Percentiles rank a stretch among this genome's conserved stretches.
These are phyloP conservation scores for Lepus oiostolus DNA, from an alignment of 2,797 vertebrate species.

Conservation along the genomic window DNA sequence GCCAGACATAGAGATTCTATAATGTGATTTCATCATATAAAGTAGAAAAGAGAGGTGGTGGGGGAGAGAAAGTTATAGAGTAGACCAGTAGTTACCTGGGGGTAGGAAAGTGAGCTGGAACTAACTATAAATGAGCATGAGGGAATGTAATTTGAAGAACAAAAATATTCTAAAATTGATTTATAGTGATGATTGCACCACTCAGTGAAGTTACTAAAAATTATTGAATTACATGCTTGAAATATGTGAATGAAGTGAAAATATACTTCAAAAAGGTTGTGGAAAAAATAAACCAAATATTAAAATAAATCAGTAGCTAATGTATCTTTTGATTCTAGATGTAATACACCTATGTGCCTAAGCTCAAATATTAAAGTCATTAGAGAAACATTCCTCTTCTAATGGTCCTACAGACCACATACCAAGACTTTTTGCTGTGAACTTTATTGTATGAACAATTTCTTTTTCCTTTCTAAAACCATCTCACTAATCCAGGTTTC, in stretches of 20 bases:
- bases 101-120: neutral
- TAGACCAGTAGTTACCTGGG: neutral
- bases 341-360: neutral
- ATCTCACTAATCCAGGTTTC: conserved; percentile 21
- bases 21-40: neutral
- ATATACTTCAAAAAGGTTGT: neutral
- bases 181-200: neutral
- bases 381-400: conserved; percentile 8
- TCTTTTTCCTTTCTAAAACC: conserved; percentile 30
- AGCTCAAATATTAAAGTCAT: neutral
- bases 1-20: neutral
- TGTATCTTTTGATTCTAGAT: neutral
- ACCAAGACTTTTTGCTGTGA: conserved; percentile 25
- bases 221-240: neutral
- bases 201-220: conserved; percentile 30
- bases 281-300: neutral
- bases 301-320: conserved; percentile 36
- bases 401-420: neutral
- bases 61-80: neutral
- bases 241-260: conserved; percentile 8
- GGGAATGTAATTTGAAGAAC: neutral
- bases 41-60: no score
- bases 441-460: neutral
- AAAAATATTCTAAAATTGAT: conserved; percentile 18
- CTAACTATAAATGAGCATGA: conserved; percentile 27